Evolutionary conservation across 2,113 vertebrate genomes (phyloP), one percentile per base, ranked within the genome.

Genomic region (Xyliphius kryptos): DNA sequence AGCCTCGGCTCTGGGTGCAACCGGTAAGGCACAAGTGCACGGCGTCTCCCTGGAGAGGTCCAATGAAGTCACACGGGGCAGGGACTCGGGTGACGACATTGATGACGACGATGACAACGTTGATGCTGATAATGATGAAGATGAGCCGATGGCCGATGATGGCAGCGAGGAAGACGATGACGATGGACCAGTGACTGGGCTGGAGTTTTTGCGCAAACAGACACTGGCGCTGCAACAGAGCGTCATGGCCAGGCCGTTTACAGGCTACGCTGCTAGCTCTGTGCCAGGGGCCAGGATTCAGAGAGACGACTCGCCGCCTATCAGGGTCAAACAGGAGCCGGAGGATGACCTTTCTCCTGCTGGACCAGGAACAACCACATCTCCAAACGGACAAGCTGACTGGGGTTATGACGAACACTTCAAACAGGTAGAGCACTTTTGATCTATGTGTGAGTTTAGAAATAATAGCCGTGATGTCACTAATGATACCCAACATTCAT

Each of bases 381-480:
- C 90, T 12, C 74, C 88, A 0, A 82, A 89, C 0, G 89, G 85
- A 37, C 92, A 89, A 26, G 85, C 86, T 0, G 81, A 77, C 75
- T 97, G 94, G 92, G 84, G 83, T 60, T 81, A 86, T 72, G 94
- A 97, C 0, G 91, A 96, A 60, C 91, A 89, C 62, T 89, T 94
- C 76, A 93, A 92, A 80, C 92, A 92, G 92, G 95, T 98, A 74
- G 86, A n/a, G n/a, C n/a, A n/a, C n/a, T n/a, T n/a, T n/a, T n/a
- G n/a, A n/a, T n/a, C n/a, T n/a, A n/a, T n/a, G 91, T 49, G 16
- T n/a, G n/a, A n/a, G n/a, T n/a, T n/a, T n/a, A n/a, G n/a, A n/a
- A n/a, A n/a, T n/a, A n/a, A n/a, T n/a, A n/a, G n/a, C n/a, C n/a
- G n/a, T n/a, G n/a, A n/a, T n/a, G n/a, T n/a, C n/a, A n/a, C n/a